Evolutionary conservation across 2,888 invertebrate species (phyloP).

Genomic region (Harpalus rufipes): DNA sequence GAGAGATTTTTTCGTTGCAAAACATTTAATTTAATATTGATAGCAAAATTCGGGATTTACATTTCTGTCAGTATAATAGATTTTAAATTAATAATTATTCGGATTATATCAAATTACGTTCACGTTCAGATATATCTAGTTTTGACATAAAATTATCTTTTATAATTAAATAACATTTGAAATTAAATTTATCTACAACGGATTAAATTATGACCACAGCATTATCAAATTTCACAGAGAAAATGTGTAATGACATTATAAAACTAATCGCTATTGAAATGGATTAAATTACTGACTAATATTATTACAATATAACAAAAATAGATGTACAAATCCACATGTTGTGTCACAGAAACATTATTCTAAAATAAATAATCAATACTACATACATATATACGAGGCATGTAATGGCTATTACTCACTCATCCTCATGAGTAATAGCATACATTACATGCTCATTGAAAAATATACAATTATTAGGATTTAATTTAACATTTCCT

Average conservation of each 20-base stretch:
- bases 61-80: background rate
- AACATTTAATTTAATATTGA: background rate
- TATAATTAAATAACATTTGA: constrained; percentile 6
- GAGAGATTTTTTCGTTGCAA: background rate
- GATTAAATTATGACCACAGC: constrained; percentile 2
- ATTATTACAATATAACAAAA: constrained; percentile 1
- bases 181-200: background rate
- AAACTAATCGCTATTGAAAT: background rate
- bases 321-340: background rate
- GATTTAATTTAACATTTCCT: too few species aligned
- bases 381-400: too few species aligned
- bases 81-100: background rate
- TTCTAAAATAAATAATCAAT: background rate
- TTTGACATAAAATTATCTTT: constrained; percentile 11
- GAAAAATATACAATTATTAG: too few species aligned
- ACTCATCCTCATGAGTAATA: too few species aligned
- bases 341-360: background rate
- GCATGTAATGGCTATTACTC: too few species aligned
- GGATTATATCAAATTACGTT: background rate
- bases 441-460: too few species aligned
- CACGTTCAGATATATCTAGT: background rate
- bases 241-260: constrained; percentile 3
- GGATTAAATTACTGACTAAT: background rate
- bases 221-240: constrained; percentile 20
- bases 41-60: background rate